Evolutionary conservation across 2,888 invertebrate species (phyloP), one percentile per base, ranked within the genome.

Genomic region (Drosophila mettleri): DNA sequence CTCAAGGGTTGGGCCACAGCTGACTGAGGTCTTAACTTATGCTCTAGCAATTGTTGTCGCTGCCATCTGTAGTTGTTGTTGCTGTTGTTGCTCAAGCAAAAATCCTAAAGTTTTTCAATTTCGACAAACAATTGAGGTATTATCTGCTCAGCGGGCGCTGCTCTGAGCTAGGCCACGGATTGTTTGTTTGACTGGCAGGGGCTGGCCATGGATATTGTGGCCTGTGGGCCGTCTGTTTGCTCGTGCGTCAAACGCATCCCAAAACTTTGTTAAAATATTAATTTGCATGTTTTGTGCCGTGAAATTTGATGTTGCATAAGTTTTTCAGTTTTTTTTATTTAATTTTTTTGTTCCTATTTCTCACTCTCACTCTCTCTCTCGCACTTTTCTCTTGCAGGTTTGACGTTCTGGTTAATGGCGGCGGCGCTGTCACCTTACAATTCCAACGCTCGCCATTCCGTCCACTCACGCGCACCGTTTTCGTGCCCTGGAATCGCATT

Each of bases 341-440:
- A 48, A 3, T 33, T 9, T 12, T 3, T 14, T 0, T 18, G 3
- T 34, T 0, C 8, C 14, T 5, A 12, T 27, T 36, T 36, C n/a
- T 12, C 22, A 9, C 20, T 18, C 27, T 24, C 16, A 8, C 22
- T n/a, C 20, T 33, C 16, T 24, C n/a, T 39, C 7, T 9, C 45
- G 9, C n/a, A 41, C 36, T 16, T 22, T 10, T 24, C n/a, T 3
- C 31, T 31, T 31, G 20, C 48, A 98, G 98, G 96, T 99, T 99
- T 94, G 99, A 99, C 93, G 96, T 99, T 65, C 94, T 99, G 90
- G 99, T 99, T 69, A 99, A 99, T 93, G 99, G 99, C 16, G 99
- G 99, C 49, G 98, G 98, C 33, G 98, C 98, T 2, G 98, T 99
- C 62, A 98, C 98, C 20, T 93, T 99, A 78, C 98, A 98, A 93